Evolutionary conservation across 2,888 invertebrate genomes (phyloP), one percentile per base, ranked within the genome.

Genomic region (Agelastica alni): DNA sequence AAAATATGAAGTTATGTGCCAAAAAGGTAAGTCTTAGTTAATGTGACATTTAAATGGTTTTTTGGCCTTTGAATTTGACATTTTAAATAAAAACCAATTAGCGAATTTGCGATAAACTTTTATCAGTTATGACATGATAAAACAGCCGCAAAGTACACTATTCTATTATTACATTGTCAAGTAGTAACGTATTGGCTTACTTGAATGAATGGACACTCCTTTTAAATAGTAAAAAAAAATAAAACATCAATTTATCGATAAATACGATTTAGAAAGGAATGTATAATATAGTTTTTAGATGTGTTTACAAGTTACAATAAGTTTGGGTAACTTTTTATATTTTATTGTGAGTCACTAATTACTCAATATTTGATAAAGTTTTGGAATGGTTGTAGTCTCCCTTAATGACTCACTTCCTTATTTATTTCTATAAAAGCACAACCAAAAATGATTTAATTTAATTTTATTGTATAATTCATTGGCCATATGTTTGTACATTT

Each of bases 41-140:
- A 41, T 42, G 41, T 59, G 47, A 56, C 58, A 60, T 57, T 60
- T 58, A 47, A 59, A 57, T 61, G 53, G 66, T 65, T 64, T 63
- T 62, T 60, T 66, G 66, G 66, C 66, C 65, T 66, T 61, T 56
- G 57, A 57, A 61, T 62, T 62, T 68, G 66, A 66, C 68, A 68
- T 65, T 66, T 64, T 62, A 61, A 60, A 56, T 56, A 56, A 60
- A 59, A 53, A 52, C 20, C 51, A 58, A 52, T 61, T 60, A 55
- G 46, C 42, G 28, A 44, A 51, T 47, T 47, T n/a, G 37, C 36
- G 36, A 54, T 49, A 45, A 30, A 30, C 12, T 45, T 48, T 39
- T 44, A 44, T 44, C 30, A 46, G 7, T 46, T 31, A 26, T 16
- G 26, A 53, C 42, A 42, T 41, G 39, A 46, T 46, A 41, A 49